Evolutionary conservation across 2,797 vertebrate genomes (phyloP).

Genomic region (Rhincodon typus): DNA sequence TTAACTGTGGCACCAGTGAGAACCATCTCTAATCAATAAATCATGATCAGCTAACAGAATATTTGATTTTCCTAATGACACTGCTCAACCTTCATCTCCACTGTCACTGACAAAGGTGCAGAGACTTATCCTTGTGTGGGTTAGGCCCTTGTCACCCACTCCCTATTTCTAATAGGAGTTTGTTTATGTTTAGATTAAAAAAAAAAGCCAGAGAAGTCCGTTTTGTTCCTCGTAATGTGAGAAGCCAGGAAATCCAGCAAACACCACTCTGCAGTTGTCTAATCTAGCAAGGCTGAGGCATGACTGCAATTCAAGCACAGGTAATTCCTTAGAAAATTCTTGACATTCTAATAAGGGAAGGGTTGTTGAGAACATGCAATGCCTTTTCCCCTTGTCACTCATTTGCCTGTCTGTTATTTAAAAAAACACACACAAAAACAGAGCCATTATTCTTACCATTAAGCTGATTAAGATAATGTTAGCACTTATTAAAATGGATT

Average conservation of each 20-base stretch:
- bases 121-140: not conserved
- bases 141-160: not conserved
- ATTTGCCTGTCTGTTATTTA: not conserved
- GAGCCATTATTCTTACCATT: not conserved
- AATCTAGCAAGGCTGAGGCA: not conserved
- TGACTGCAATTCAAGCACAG: not conserved
- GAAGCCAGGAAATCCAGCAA: slow-evolving; percentile 4
- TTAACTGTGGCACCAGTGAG: not conserved
- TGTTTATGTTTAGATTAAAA: not conserved
- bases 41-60: not conserved
- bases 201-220: not conserved
- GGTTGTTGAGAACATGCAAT: not conserved
- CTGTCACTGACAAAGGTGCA: not conserved
- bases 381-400: not conserved
- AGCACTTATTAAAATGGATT: not conserved
- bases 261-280: not conserved
- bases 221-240: not conserved
- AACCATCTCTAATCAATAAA: not conserved
- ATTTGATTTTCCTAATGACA: not conserved
- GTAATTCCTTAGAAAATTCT: not conserved
- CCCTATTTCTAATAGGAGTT: too few species aligned
- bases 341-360: not conserved
- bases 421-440: too few species aligned
- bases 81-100: not conserved
- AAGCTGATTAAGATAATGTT: not conserved